Evolutionary conservation across 2,888 invertebrate species (phyloP), one percentile per base, ranked within the genome.

Genomic region (Drosophila anceps): DNA sequence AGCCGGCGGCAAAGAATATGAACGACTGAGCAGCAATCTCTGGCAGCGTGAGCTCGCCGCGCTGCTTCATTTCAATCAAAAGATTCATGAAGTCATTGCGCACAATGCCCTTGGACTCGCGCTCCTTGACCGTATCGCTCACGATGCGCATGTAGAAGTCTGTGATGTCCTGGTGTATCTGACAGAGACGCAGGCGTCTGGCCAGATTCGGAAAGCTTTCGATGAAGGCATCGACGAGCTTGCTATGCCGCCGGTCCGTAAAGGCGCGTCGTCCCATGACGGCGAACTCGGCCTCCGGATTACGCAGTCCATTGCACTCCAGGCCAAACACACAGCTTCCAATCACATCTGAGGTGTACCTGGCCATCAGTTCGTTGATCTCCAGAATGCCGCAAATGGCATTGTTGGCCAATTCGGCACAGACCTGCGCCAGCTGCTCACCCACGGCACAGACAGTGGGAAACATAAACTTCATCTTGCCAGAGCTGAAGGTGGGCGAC

Each of bases 21-120:
- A 94, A 93, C 6, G 94, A 93, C 61, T 95, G 94, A 0, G 94
- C 93, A 0, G 93, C 91, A 4, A 95, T 82, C 43, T 95, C 84
- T 4, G 93, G 90, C 10, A 94, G 81, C 0, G 93, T 46, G 0
- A 91, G 79, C 29, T 81, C 75, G 0, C 74, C 79, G 13, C 75
- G 86, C 5, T 69, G 66, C 70, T 92, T 92, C 79, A 92, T 79
- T 41, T 93, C 92, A 18, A 94, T 87, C 67, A 94, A 84, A 5
- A 94, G 69, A 57, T 94, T 93, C 69, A 94, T 89, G 59, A 94
- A 94, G 76, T 94, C 93, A 54, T 92, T 92, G 37, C 94, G 65
- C 71, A 90, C 75, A 24, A 91, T 63, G 8, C 88, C 79, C 50
- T 81, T 76, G 55, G 90, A 58, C 68, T 93, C 92, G n/a, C 93